Base-by-base conservation (phyloP, 1,140 invertebrate species). In the Drosophila aff. region DNA sequence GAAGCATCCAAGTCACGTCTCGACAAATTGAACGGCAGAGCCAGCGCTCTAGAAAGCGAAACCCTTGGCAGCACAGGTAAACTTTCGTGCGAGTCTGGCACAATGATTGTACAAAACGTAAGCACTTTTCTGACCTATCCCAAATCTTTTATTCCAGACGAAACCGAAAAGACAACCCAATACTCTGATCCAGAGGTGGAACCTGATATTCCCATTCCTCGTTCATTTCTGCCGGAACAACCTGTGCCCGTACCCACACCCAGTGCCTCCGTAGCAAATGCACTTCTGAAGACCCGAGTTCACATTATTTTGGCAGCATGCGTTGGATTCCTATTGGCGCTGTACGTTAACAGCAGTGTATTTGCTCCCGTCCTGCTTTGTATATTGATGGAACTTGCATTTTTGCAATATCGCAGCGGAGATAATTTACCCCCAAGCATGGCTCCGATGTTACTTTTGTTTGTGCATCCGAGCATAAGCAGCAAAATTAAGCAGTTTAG, bases 21-120 rank as follows among this genome's bases (percentile, higher is more conserved):
- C 9, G 68, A 82, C 41, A 82, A 82, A 47, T 46, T 82, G 0
- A 82, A 82, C 58, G 74, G 80, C n/a, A 55, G 31, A 71, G 23
- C 43, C 3, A 36, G 49, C 13, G 4, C 50, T 5, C 11, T 67
- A 15, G 63, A 71, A 7, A 52, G n/a, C 7, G 64, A 71, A 23
- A 15, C 16, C 8, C 8, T 18, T 15, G 64, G 61, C 40, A 55
- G 47, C 18, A 7, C 31, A 46, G 43, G 28, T 53, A 46, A 6
- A 28, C 7, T 31, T 38, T 13, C 2, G 36, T 38, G 36, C 4
- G n/a, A 21, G 43, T 44, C 18, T 28, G 11, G 15, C 16, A 50
- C n/a, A 67, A 53, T 55, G 28, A 11, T 26, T 26, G 0, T n/a
- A 41, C 53, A 38, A n/a, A 57, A 57, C 23, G 11, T 16, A 23